A percentile compares a stretch with the other conserved stretches of the same genome.
phyloP scores from a whole-genome alignment of 2,797 vertebrate genomes.

The Mormyrops boulengeri region DNA sequence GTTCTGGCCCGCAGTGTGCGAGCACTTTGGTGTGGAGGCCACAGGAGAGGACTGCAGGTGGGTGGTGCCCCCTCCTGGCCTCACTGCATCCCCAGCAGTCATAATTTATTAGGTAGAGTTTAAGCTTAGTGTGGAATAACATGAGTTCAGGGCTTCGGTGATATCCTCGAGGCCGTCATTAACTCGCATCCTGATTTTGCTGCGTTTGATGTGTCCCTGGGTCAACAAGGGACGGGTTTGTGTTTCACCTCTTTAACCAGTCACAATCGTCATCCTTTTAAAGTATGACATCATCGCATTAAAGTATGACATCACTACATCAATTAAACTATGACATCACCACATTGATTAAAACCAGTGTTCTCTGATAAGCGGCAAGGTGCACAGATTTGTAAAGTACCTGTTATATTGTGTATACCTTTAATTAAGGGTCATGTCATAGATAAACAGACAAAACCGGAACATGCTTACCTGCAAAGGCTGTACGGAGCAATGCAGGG shows the following conservation, averaged over 20 bases:
- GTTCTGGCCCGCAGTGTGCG: constrained; percentile 78
- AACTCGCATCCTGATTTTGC: neutral
- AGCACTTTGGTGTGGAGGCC: constrained; percentile 73
- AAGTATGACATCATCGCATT: neutral
- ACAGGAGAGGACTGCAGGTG: constrained; percentile 77
- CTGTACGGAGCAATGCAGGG: neutral
- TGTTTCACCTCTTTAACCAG: neutral
- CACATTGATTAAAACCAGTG: neutral
- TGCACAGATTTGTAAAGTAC: neutral
- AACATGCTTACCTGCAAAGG: neutral
- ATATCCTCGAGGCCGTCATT: neutral
- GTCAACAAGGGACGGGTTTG: neutral
- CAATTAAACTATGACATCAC: neutral
- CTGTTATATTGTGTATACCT: neutral
- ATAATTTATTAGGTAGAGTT: neutral
- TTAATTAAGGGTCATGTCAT: neutral
- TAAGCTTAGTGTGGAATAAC: neutral
- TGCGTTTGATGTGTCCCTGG: neutral
- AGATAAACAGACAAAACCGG: neutral
- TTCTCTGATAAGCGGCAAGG: neutral
- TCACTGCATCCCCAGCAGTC: neutral
- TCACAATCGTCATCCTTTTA: neutral
- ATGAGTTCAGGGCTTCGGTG: neutral
- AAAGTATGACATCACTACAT: neutral
- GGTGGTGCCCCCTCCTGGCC: neutral